These are phyloP conservation scores for Globodera ellingtonae DNA, from an alignment of 1,140 invertebrate species.

Conservation along the genomic window DNA sequence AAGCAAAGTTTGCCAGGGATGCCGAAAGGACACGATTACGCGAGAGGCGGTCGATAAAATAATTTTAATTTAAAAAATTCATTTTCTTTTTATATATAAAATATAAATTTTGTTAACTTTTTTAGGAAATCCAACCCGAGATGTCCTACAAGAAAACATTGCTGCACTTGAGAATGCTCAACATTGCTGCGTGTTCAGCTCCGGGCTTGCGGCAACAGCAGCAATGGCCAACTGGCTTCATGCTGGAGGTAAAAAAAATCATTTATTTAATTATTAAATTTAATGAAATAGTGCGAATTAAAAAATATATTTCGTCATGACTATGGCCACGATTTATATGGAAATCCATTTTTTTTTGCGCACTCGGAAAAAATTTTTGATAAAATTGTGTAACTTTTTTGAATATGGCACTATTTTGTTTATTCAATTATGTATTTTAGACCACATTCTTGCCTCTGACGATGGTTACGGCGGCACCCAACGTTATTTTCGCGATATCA, in stretches of 20 bases:
- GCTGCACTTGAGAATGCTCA: conserved; percentile 87
- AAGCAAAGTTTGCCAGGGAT: conserved; percentile 82
- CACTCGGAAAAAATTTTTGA: too few relatives aligned
- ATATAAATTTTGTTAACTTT: neutral
- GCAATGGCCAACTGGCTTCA: conserved; percentile 77
- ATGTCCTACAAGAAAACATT: conserved; percentile 83
- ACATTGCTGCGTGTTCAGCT: conserved; percentile 72
- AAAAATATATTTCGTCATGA: too few relatives aligned
- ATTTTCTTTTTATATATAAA: too few relatives aligned
- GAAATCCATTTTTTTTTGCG: too few relatives aligned
- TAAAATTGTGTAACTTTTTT: too few relatives aligned
- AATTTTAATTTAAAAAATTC: too few relatives aligned
- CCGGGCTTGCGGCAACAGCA: conserved; percentile 84
- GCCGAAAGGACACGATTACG: conserved; percentile 71
- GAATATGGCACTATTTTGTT: too few relatives aligned
- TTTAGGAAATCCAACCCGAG: conserved; percentile 84
- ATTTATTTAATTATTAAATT: neutral
- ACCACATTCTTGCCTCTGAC: conserved; percentile 87
- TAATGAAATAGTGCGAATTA: too few relatives aligned
- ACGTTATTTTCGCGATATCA: conserved; percentile 39
- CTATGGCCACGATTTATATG: too few relatives aligned
- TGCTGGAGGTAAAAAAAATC: conserved; percentile 68
- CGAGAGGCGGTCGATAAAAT: conserved; percentile 67
- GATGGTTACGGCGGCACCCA: conserved; percentile 86
- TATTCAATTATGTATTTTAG: conserved; percentile 62